These are phyloP conservation scores for Holotrichia oblita DNA, from an alignment of 1,140 invertebrate species.

Conservation along the genomic window DNA sequence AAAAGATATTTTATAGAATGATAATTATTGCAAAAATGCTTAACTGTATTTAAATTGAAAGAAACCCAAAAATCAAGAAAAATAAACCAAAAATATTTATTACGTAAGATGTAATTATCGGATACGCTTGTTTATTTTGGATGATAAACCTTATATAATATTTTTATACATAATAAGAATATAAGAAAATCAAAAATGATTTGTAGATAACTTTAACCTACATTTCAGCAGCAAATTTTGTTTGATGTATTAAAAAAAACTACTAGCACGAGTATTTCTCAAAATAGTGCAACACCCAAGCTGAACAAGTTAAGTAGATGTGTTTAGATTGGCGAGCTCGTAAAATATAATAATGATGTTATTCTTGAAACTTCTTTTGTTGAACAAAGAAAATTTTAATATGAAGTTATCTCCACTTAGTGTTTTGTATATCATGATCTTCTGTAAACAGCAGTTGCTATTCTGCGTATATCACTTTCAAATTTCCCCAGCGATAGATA, in stretches of 20 bases:
- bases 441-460: background rate
- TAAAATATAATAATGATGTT: slow-evolving; percentile 13
- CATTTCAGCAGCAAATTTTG: too few relatives aligned
- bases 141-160: too few relatives aligned
- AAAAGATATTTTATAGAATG: too few relatives aligned
- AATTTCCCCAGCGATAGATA: background rate
- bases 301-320: background rate
- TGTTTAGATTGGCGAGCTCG: background rate
- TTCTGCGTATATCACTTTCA: background rate
- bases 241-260: background rate
- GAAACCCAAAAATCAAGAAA: too few relatives aligned
- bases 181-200: too few relatives aligned
- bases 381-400: slow-evolving; percentile 1
- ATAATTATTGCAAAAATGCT: too few relatives aligned
- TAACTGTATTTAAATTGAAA: too few relatives aligned
- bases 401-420: background rate
- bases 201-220: too few relatives aligned
- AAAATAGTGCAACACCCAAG: background rate
- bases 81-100: too few relatives aligned
- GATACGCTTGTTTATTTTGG: too few relatives aligned
- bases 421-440: background rate
- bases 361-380: background rate
- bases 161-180: too few relatives aligned
- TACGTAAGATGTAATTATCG: too few relatives aligned
- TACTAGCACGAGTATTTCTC: background rate